These are phyloP conservation scores for Microctonus aethiopoides DNA, from an alignment of 2,888 invertebrate species.

Conservation along the genomic window DNA sequence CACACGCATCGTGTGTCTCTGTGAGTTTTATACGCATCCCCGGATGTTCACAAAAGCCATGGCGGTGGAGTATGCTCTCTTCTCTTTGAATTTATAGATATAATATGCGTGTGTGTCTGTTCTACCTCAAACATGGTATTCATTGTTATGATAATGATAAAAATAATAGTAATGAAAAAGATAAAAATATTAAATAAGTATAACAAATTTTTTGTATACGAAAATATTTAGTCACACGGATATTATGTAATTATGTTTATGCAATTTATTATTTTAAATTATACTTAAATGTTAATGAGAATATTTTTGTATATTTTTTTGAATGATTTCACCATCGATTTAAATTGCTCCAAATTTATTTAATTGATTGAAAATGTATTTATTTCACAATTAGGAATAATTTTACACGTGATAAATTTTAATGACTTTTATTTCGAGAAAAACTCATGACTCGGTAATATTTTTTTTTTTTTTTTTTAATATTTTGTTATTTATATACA, in stretches of 20 bases:
- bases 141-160: no score
- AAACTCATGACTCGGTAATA: neutral
- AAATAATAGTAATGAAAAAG: no score
- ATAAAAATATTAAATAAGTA: no score
- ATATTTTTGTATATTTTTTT: no score
- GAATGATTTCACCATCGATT: neutral
- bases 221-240: no score
- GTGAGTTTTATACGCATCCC: conserved; percentile 15
- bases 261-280: no score
- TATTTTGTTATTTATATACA: no score
- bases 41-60: conserved; percentile 25
- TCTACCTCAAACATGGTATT: no score
- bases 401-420: neutral
- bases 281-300: no score
- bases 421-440: neutral
- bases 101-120: neutral
- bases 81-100: neutral
- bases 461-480: neutral
- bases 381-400: neutral
- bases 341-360: neutral
- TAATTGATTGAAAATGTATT: neutral
- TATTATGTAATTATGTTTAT: no score
- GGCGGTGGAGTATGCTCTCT: neutral
- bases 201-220: no score
- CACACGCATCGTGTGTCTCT: conserved; percentile 16